Evolutionary conservation across 2,888 invertebrate genomes (phyloP).

Genomic region (Macrophya annulata): DNA sequence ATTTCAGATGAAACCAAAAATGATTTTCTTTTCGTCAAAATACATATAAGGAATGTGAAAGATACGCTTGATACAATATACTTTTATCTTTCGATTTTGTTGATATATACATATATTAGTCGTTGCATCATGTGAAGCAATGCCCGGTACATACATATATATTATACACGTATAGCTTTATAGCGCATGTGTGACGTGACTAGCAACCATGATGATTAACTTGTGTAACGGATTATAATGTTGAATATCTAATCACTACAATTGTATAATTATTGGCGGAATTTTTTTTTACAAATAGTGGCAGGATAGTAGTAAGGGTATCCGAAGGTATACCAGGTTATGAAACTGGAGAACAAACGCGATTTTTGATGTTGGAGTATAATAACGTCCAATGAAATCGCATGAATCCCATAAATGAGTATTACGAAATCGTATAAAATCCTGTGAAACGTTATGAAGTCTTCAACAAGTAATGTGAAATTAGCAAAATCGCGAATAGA

Average conservation of each 20-base stretch:
- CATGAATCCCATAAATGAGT: not conserved
- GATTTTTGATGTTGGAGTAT: no score
- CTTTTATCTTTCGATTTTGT: not conserved
- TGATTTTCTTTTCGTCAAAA: not conserved
- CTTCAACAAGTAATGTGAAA: not conserved
- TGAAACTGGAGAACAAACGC: no score
- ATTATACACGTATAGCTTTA: not conserved
- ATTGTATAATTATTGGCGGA: no score
- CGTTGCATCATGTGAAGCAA: conserved; percentile 8
- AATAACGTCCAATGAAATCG: not conserved
- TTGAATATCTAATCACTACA: not conserved
- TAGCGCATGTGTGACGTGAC: not conserved
- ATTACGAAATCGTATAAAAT: not conserved
- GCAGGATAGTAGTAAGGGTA: no score
- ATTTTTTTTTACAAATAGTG: no score
- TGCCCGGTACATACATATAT: not conserved
- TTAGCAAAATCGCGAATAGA: not conserved
- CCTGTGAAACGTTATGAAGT: not conserved
- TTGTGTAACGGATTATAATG: not conserved
- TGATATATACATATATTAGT: not conserved
- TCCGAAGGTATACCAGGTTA: no score
- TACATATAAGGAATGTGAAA: not conserved
- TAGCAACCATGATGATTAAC: not conserved
- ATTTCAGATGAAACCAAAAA: not conserved
- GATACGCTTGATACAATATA: not conserved